phyloP scores from a whole-genome alignment of 2,113 vertebrate genomes.

The Periophthalmus modestus region DNA sequence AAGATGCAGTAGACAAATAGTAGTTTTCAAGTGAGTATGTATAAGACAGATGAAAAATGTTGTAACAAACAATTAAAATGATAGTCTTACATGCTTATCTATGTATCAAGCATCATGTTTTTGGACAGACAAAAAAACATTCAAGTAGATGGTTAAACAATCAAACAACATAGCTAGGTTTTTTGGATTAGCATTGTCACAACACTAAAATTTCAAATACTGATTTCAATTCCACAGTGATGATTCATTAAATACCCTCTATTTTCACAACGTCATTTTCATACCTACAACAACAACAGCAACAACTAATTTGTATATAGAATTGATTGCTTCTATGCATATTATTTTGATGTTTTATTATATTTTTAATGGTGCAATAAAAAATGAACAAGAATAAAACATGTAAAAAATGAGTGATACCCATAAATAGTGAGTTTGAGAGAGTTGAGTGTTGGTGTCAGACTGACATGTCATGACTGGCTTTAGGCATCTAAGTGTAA shows the following conservation, averaged over 20 bases:
- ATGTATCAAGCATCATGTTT: neutral
- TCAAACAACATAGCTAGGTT: no score
- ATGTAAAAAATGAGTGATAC: neutral
- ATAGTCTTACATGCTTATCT: no score
- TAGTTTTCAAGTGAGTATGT: neutral
- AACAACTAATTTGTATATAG: neutral
- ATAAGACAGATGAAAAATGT: no score
- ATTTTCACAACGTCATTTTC: neutral
- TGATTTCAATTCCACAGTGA: neutral
- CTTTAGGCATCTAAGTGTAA: conserved; percentile 33
- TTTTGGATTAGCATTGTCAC: no score
- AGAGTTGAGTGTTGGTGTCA: conserved; percentile 5
- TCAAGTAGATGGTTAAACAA: neutral
- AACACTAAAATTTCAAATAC: neutral
- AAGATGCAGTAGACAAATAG: neutral
- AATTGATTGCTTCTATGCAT: neutral
- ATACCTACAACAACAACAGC: no score
- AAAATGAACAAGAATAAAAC: neutral
- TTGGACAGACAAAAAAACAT: neutral
- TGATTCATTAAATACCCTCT: neutral
- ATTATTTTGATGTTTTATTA: neutral
- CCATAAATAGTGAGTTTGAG: neutral
- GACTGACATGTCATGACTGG: conserved; percentile 42
- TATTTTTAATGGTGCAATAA: neutral
- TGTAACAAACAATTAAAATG: neutral